phyloP scores from a whole-genome alignment of 2,797 vertebrate genomes.

The Calcarius lapponicus region DNA sequence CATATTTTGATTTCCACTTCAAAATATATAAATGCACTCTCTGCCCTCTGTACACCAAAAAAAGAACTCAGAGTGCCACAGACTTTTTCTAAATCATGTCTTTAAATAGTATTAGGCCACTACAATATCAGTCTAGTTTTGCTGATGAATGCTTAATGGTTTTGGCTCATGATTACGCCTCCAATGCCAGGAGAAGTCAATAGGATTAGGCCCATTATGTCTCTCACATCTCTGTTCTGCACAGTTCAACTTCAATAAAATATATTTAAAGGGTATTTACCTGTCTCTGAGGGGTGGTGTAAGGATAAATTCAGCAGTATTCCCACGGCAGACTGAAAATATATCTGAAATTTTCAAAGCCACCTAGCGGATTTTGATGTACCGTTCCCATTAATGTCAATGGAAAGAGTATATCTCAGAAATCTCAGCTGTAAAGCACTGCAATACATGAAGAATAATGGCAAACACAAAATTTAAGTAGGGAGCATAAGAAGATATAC shows the following conservation, averaged over 20 bases:
- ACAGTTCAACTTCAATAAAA: slow-evolving; percentile 48
- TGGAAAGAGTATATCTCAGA: neutral
- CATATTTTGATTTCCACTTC: neutral
- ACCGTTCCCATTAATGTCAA: slow-evolving; percentile 40
- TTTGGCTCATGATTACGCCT: slow-evolving; percentile 12
- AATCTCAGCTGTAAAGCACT: slow-evolving; percentile 16
- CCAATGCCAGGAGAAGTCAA: slow-evolving; percentile 45
- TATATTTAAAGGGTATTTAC: slow-evolving; percentile 57
- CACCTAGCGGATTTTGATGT: slow-evolving; percentile 42
- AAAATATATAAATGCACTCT: neutral
- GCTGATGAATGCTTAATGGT: slow-evolving; percentile 27
- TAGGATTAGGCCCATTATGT: slow-evolving; percentile 46
- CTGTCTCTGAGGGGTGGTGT: slow-evolving; percentile 30
- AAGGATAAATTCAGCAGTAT: slow-evolving; percentile 53
- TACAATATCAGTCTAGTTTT: neutral
- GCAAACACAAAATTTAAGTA: slow-evolving; percentile 35
- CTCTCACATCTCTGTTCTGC: slow-evolving; percentile 13
- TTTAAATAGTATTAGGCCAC: neutral
- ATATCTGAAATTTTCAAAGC: slow-evolving; percentile 50
- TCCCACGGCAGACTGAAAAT: slow-evolving; percentile 24
- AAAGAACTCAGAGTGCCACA: neutral
- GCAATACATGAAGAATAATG: slow-evolving; percentile 35
- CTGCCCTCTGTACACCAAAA: neutral
- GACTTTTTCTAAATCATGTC: neutral
- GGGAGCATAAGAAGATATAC: neutral